Evolutionary conservation across 1,140 invertebrate species (phyloP).

Genomic region (Cotesia glomerata): DNA sequence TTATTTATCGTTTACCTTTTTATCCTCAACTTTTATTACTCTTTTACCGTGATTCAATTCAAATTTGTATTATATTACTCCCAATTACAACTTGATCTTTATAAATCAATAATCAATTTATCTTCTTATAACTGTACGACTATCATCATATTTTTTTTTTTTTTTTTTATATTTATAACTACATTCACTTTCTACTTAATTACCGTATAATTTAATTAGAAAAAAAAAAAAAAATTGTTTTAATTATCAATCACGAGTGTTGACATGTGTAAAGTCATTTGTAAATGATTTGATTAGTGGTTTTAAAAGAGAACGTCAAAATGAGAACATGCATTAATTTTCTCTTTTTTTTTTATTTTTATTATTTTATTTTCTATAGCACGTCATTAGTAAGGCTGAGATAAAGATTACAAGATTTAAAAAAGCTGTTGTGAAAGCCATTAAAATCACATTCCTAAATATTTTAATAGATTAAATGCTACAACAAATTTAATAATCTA

Average conservation of each 20-base stretch:
- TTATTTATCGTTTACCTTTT: background rate
- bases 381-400: constrained; percentile 1
- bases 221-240: background rate
- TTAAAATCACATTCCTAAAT: background rate
- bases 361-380: background rate
- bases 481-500: constrained; percentile 6
- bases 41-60: constrained; percentile 8
- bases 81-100: constrained; percentile 4
- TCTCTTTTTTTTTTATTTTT: no score
- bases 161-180: background rate
- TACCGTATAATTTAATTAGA: background rate
- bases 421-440: background rate
- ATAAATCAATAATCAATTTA: constrained; percentile 4
- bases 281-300: background rate
- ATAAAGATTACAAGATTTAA: background rate
- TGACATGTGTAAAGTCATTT: constrained; percentile 14
- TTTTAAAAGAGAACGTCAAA: background rate
- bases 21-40: constrained; percentile 7
- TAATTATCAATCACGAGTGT: background rate
- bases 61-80: background rate
- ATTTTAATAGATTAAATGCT: background rate
- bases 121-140: constrained; percentile 3
- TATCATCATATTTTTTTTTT: background rate
- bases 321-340: constrained; percentile 4
- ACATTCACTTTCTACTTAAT: background rate